These are phyloP conservation scores for Ashinkailepas kermadecensis DNA, from an alignment of 2,888 invertebrate species.

Conservation along the genomic window DNA sequence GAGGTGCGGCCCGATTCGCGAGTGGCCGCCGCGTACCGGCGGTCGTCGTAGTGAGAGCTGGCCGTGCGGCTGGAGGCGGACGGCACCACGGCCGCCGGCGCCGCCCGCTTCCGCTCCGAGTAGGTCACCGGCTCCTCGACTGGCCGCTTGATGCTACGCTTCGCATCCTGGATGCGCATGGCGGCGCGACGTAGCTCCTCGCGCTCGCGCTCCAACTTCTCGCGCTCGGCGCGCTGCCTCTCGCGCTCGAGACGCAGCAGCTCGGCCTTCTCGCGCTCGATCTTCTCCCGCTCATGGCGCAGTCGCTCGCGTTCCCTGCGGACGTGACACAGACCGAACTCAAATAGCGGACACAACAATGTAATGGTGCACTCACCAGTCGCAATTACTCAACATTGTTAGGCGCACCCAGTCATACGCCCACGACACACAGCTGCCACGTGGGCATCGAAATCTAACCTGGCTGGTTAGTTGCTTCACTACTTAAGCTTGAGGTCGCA, in stretches of 20 bases:
- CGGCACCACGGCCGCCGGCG: not conserved
- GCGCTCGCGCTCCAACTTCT: constrained; percentile 55
- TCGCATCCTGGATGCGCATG: constrained; percentile 32
- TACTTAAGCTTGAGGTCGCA: no score
- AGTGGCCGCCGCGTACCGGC: not conserved
- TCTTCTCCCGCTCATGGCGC: constrained; percentile 52
- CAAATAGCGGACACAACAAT: no score
- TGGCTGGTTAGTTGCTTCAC: no score
- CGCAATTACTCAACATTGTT: no score
- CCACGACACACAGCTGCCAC: no score
- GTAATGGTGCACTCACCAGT: no score
- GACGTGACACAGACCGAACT: constrained; percentile 19
- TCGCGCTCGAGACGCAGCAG: constrained; percentile 74
- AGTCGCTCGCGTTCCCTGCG: constrained; percentile 62
- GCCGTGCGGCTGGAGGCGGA: not conserved
- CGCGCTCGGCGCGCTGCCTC: constrained; percentile 64
- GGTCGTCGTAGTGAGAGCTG: not conserved
- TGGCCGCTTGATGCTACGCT: constrained; percentile 20
- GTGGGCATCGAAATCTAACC: no score
- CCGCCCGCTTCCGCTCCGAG: not conserved
- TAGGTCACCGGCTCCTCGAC: constrained; percentile 4
- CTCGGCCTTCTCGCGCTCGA: constrained; percentile 82
- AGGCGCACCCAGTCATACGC: no score
- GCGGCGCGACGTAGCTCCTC: constrained; percentile 43
- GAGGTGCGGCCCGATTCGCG: not conserved